Percentiles rank a stretch among this genome's conserved stretches.
Conservation (phyloP, 2,888 invertebrate species). For the Sialis lutaria region DNA sequence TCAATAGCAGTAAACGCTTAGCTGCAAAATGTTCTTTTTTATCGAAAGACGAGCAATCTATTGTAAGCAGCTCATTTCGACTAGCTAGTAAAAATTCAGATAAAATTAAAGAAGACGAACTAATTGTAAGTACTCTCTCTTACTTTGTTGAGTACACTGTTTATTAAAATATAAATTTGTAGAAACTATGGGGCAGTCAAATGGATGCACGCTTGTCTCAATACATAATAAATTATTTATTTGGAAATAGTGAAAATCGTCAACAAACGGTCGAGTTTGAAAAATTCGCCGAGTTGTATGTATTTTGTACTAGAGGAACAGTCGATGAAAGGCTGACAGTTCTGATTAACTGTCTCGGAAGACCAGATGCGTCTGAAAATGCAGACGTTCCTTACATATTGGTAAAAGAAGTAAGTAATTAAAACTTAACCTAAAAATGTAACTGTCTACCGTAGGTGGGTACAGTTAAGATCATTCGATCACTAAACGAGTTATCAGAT, state of each 20-base stretch:
- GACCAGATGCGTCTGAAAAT: conserved; percentile 29
- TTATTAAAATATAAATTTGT: conserved; percentile 13
- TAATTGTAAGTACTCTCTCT: conserved; percentile 35
- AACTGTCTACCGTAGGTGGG: no score
- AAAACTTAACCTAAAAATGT: neutral
- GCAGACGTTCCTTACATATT: conserved; percentile 39
- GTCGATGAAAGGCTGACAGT: conserved; percentile 42
- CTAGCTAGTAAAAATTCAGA: conserved; percentile 46
- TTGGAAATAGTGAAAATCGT: conserved; percentile 28
- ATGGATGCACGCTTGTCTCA: conserved; percentile 49
- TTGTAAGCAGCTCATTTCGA: conserved; percentile 41
- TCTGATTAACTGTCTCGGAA: conserved; percentile 37
- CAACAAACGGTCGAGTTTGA: conserved; percentile 36
- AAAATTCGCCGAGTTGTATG: conserved; percentile 49
- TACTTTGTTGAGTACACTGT: conserved; percentile 8
- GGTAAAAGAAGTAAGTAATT: conserved; percentile 35
- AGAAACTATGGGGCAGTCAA: conserved; percentile 54
- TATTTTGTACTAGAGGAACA: conserved; percentile 48
- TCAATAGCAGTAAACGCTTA: conserved; percentile 43
- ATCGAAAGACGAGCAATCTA: conserved; percentile 43
- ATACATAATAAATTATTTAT: conserved; percentile 49
- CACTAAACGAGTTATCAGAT: no score
- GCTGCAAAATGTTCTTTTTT: conserved; percentile 46
- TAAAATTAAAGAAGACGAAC: conserved; percentile 43
- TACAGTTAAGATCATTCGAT: no score